Evolutionary conservation across 2,888 invertebrate species (phyloP), one percentile per base, ranked within the genome.

Genomic region (Rotaria magnacalcarata): DNA sequence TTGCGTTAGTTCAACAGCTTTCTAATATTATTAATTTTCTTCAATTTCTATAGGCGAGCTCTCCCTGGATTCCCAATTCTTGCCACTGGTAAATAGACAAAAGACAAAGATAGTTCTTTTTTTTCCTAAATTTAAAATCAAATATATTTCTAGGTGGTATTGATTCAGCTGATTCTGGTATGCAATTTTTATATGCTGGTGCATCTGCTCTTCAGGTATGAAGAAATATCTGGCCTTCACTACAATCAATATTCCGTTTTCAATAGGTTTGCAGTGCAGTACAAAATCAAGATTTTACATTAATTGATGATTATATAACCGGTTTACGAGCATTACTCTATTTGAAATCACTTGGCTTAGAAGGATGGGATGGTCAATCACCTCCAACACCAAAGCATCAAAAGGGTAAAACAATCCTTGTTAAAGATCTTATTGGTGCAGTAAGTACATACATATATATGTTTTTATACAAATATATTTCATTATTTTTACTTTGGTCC

Each of bases 261-360:
- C 2, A 41, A 47, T 80, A 80, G 80, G 80, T 97, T 87, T 96
- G 98, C 92, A 97, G 97, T 89, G 96, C 98, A 0, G 94, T 99
- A 41, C 98, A 99, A 91, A 99, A 99, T 92, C 98, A 99, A 92
- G 98, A 99, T 92, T 99, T 97, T 90, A 97, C 97, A 0, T 92
- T 99, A 0, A 94, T 99, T 84, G 95, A 97, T 19, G 98, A 99
- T 91, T 99, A 98, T 90, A 93, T 94, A 86, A 95, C 94, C 0
- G 96, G 96, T 0, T 92, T 98, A 21, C 95, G 95, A 91, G 93
- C 96, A 0, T 91, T 97, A 54, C 91, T 98, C 14, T 97, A 96
- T 90, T 91, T 97, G 19, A 93, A 94, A 88, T 93, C 94, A 0
- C 92, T 95, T 10, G 93, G 93, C 16, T 89, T 93, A 14, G 92